Evolutionary conservation across 2,113 vertebrate species (phyloP).

Genomic region (Origma solitaria): DNA sequence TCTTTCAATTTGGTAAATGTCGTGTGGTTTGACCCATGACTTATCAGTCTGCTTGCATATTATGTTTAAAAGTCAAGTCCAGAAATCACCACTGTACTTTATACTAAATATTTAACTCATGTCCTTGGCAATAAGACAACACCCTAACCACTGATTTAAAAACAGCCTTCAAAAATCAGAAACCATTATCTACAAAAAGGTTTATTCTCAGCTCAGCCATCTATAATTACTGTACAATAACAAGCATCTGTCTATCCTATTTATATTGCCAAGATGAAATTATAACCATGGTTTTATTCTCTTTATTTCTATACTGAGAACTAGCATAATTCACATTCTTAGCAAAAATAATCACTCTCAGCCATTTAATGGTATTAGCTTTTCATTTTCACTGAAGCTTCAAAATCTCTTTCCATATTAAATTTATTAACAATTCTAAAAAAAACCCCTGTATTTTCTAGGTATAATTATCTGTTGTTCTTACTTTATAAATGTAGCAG

Average conservation of each 20-base stretch:
- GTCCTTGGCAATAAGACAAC: slow-evolving; percentile 53
- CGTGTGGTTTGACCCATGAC: slow-evolving; percentile 39
- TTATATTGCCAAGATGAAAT: slow-evolving; percentile 71
- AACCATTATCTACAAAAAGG: slow-evolving; percentile 55
- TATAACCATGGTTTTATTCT: slow-evolving; percentile 59
- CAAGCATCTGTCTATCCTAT: slow-evolving; percentile 68
- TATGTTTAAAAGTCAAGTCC: slow-evolving; percentile 56
- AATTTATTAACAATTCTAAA: slow-evolving; percentile 3
- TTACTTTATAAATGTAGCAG: not conserved
- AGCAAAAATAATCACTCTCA: slow-evolving; percentile 35
- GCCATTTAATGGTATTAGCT: slow-evolving; percentile 38
- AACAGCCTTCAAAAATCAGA: slow-evolving; percentile 63
- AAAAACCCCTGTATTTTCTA: not conserved
- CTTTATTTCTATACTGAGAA: slow-evolving; percentile 58
- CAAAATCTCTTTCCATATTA: not conserved
- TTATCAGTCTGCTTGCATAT: slow-evolving; percentile 31
- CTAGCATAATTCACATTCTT: slow-evolving; percentile 41
- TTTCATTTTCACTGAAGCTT: slow-evolving; percentile 9
- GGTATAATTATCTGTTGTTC: not conserved
- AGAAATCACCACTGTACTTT: slow-evolving; percentile 27
- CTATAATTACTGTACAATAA: slow-evolving; percentile 65
- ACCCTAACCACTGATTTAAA: slow-evolving; percentile 20
- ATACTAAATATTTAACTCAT: slow-evolving; percentile 63
- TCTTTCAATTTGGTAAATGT: slow-evolving; percentile 33
- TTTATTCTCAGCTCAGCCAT: slow-evolving; percentile 63